A percentile compares a stretch with the other conserved stretches of the same genome.
These are phyloP conservation scores for Clamator glandarius DNA, from an alignment of 2,797 vertebrate genomes.

Conservation along the genomic window DNA sequence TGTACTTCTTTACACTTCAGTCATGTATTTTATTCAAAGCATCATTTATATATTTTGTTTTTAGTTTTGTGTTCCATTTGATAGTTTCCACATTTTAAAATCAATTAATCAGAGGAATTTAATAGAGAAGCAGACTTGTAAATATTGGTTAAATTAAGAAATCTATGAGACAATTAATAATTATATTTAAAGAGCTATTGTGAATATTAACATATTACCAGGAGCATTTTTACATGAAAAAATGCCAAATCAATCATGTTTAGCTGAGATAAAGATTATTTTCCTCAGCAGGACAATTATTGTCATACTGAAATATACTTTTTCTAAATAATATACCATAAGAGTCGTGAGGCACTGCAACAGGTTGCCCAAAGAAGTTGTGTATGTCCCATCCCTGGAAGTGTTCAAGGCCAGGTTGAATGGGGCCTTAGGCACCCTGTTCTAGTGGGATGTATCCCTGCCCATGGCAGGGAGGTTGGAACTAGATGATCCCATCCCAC, in stretches of 20 bases:
- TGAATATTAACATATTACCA: background rate
- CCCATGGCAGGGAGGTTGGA: too few relatives aligned
- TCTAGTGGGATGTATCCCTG: too few relatives aligned
- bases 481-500: too few relatives aligned
- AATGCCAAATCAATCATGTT: background rate
- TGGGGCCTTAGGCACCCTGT: too few relatives aligned
- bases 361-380: too few relatives aligned
- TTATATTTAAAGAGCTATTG: background rate
- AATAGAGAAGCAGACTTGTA: background rate
- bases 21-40: background rate
- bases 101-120: background rate
- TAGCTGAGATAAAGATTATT: background rate
- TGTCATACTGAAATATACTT: background rate
- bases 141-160: background rate
- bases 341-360: too few relatives aligned
- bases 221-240: background rate
- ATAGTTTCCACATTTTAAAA: background rate
- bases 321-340: background rate
- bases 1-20: background rate
- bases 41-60: background rate
- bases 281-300: background rate
- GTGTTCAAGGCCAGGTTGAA: too few relatives aligned
- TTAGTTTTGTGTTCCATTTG: background rate
- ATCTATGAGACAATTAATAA: background rate
- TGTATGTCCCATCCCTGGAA: too few relatives aligned